A percentile compares a stretch with the other conserved stretches of the same genome.
These are phyloP conservation scores for Talpa occidentalis DNA, from an alignment of 2,113 vertebrate species.

Conservation along the genomic window DNA sequence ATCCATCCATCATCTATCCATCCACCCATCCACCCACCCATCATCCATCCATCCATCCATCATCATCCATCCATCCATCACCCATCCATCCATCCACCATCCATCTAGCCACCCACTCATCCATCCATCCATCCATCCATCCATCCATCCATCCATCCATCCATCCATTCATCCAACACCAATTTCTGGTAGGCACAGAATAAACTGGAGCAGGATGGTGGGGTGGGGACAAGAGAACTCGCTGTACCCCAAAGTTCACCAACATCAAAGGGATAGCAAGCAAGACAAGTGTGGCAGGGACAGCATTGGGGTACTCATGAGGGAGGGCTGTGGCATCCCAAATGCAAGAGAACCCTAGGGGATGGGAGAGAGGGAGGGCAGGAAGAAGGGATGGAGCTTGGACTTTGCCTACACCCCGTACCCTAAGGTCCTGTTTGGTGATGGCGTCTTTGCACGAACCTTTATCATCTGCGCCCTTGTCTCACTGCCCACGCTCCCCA, in stretches of 20 bases:
- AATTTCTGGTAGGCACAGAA: background rate
- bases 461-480: background rate
- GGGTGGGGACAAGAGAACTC: background rate
- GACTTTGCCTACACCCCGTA: background rate
- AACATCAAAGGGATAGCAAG: background rate
- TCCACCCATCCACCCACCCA: no score
- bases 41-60: no score
- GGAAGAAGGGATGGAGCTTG: accelerated
- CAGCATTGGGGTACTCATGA: background rate
- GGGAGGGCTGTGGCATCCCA: background rate
- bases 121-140: no score
- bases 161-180: no score
- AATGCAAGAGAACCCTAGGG: no score
- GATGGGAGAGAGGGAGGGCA: background rate
- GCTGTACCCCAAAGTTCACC: no score
- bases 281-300: background rate
- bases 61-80: no score
- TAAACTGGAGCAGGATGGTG: background rate
- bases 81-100: no score
- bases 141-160: no score
- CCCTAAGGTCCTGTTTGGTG: background rate
- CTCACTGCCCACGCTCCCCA: constrained; percentile 26
- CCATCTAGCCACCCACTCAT: no score
- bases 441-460: accelerated
- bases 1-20: no score